phyloP scores from a whole-genome alignment of 2,797 vertebrate genomes.

The Microctenopoma stevenorrisi region DNA sequence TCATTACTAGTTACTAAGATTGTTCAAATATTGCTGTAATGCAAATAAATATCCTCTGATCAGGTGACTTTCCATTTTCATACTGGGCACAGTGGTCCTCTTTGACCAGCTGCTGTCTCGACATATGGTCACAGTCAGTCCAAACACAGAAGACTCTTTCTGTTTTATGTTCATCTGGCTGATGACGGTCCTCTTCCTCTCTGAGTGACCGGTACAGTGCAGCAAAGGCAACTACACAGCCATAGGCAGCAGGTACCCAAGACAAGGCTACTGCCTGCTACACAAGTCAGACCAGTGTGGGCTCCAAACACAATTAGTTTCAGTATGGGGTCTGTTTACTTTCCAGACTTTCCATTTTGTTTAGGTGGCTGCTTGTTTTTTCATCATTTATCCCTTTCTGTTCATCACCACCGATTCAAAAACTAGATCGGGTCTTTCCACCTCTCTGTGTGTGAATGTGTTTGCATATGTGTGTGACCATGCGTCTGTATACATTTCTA shows the following conservation, averaged over 20 bases:
- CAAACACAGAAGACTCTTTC: slow-evolving; percentile 59
- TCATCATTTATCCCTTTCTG: slow-evolving; percentile 58
- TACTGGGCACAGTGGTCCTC: slow-evolving; percentile 48
- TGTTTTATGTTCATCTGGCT: slow-evolving; percentile 69
- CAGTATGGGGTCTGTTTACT: slow-evolving; percentile 49
- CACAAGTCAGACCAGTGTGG: slow-evolving; percentile 18
- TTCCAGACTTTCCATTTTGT: slow-evolving; percentile 55
- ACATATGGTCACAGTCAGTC: slow-evolving; percentile 29
- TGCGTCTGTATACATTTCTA: slow-evolving; percentile 44
- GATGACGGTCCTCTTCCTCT: slow-evolving; percentile 64
- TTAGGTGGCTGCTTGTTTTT: slow-evolving; percentile 44
- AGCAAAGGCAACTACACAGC: slow-evolving; percentile 37
- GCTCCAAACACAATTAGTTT: slow-evolving; percentile 52
- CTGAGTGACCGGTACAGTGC: slow-evolving; percentile 51
- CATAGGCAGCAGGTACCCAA: slow-evolving; percentile 33
- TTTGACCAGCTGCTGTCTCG: slow-evolving; percentile 55
- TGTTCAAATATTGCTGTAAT: slow-evolving; percentile 42
- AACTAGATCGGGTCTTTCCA: slow-evolving; percentile 26
- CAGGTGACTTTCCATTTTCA: slow-evolving; percentile 9
- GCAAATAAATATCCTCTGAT: slow-evolving; percentile 34
- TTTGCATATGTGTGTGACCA: slow-evolving; percentile 30
- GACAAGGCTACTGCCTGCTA: slow-evolving; percentile 25
- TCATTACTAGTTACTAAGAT: slow-evolving; percentile 22
- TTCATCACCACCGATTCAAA: slow-evolving; percentile 32
- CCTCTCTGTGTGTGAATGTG: slow-evolving; percentile 28